Base-by-base conservation (phyloP, 2,113 vertebrate genomes). In the Campylomormyrus tamandua region DNA sequence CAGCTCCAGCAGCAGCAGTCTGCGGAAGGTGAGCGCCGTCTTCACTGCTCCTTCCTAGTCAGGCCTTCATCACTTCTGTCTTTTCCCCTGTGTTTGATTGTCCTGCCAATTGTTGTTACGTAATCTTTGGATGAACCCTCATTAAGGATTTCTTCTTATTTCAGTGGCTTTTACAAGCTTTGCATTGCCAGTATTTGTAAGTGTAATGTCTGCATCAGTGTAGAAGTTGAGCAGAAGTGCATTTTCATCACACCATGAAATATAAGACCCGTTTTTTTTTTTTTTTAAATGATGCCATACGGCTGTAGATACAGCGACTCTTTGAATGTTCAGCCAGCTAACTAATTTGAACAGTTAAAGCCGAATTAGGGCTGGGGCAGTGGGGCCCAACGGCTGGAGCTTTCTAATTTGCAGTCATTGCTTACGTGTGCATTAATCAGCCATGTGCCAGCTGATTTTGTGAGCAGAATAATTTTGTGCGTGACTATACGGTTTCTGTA, bases 1-100 rank as follows among this genome's bases (percentile, higher is more conserved):
- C 97, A 99, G 93, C 95, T 98, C 3, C 95, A 92, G 56, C 97
- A 97, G 53, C 97, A 96, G 93, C 97, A 97, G 87, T 97, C 96
- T 91, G 97, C 97, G 91, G 98, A 99, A 98, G 98, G 98, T 98
- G 95, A 95, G 96, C 95, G 96, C 94, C 95, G 95, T 94, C 95
- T 96, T 94, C 94, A 93, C 96, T 95, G 96, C 96, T 95, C 95
- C 96, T 94, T 94, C 94, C 93, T 93, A 94, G 94, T 94, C 93
- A 94, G 93, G 89, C 91, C 91, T 91, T 94, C 94, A 93, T 92
- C 94, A 94, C 94, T 95, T 94, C 93, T 95, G 94, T 94, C 94
- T 95, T 94, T 95, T 93, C 94, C 94, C 92, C 92, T 93, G 93
- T 94, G 89, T 93, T 92, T 94, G 48, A n/a, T 86, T 90, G 90